phyloP scores from a whole-genome alignment of 30 jellyfish, hydroid and myxozoan species.

The Mastigias papua region DNA sequence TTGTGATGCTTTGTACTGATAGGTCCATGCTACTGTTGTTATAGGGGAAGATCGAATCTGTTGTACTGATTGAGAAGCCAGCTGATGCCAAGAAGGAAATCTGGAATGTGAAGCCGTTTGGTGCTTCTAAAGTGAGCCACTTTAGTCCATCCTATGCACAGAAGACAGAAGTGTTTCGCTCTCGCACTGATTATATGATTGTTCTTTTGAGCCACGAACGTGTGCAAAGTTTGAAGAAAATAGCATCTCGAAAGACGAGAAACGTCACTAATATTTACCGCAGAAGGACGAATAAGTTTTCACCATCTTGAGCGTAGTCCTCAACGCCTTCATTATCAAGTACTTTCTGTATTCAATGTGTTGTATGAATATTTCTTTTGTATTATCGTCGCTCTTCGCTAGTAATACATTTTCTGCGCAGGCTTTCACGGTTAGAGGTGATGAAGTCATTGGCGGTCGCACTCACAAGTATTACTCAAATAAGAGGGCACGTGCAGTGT shows the following conservation, averaged over 20 bases:
- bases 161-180: too few species aligned
- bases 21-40: neutral
- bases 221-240: too few species aligned
- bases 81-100: constrained; percentile 86
- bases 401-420: constrained; percentile 12
- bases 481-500: constrained; percentile 52
- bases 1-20: neutral
- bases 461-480: constrained; percentile 78
- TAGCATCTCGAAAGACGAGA: too few species aligned
- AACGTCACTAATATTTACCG: too few species aligned
- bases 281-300: too few species aligned
- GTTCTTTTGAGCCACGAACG: too few species aligned
- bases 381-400: neutral
- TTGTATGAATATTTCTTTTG: neutral
- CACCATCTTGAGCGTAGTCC: too few species aligned
- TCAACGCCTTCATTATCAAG: too few species aligned
- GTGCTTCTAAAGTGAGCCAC: constrained; percentile 75
- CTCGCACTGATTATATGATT: too few species aligned
- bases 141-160: too few species aligned
- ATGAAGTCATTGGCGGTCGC: constrained; percentile 97
- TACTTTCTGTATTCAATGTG: neutral
- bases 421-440: constrained; percentile 93
- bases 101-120: constrained; percentile 78
- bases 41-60: constrained; percentile 85
- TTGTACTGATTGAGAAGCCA: constrained; percentile 80